Base-by-base conservation (phyloP, 2,797 vertebrate species). In the Falco rusticolus region DNA sequence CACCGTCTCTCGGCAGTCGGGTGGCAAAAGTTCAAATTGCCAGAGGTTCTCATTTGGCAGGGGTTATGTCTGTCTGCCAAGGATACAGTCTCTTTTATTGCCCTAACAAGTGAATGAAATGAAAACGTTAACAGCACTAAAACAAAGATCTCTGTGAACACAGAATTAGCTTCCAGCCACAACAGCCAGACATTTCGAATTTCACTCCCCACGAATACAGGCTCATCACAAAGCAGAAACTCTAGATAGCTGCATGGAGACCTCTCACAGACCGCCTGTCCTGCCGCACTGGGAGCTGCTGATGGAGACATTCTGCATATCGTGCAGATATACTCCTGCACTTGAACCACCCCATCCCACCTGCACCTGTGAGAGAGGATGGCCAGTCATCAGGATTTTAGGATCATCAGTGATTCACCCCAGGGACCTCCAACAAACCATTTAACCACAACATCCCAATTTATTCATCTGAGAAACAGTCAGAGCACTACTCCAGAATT, bases 131-230 rank as follows among this genome's bases (percentile, higher is more conserved):
- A 65, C 54, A 77, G 63, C 81, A 95, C 60, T 84, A 93, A 88
- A 95, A 85, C 48, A 84, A 33, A 66, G 75, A 81, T 75, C 74
- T 90, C 88, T 2, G 0, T 8, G 84, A 96, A 90, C 70, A 93
- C 94, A 95, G 92, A 80, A 19, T 79, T 51, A 82, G 89, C 94
- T 96, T 31, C 83, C 91, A 95, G 95, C 56, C 70, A 85, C 37
- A 54, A 28, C 12, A 54, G 74, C n/a, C 70, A 94, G 94, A 75
- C 60, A 87, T 91, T 87, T 89, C 0, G 3, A 56, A 47, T 75
- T n/a, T 64, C 53, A 24, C 50, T 79, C 16, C 2, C 60, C 33
- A 5, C 9, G 50, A 87, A 77, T 4, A 5, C 74, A 54, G 0
- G 3, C 75, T 89, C 70, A 33, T 83, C 68, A 61, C 1, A 0